Conservation (phyloP, 2,113 vertebrate species). For the Osmerus eperlanus region DNA sequence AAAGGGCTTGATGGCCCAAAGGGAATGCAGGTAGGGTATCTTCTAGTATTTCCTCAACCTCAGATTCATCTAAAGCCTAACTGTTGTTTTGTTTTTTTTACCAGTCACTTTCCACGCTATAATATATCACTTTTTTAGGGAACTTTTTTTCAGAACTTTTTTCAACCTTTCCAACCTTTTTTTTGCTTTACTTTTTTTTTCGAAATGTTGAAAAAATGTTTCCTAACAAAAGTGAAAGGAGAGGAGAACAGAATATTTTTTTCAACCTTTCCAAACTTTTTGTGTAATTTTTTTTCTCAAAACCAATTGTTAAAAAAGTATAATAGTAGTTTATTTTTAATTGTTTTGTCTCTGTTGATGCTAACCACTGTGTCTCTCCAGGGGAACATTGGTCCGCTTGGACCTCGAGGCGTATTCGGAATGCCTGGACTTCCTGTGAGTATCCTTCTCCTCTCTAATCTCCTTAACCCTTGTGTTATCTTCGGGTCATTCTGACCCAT, state of each 20-base stretch:
- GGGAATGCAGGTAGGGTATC: constrained; percentile 84
- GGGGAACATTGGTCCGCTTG: constrained; percentile 73
- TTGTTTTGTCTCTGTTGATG: neutral
- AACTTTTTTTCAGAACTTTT: no score
- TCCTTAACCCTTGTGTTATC: no score
- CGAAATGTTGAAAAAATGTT: no score
- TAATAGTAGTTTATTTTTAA: neutral
- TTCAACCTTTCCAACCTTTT: no score
- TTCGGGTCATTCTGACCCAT: no score
- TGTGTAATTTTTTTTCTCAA: neutral
- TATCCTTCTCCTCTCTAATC: constrained; percentile 5
- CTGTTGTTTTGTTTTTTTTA: no score
- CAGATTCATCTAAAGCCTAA: no score
- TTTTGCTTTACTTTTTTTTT: no score
- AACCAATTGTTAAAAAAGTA: neutral
- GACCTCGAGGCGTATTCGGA: constrained; percentile 68
- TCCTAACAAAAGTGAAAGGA: no score
- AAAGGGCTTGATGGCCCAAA: constrained; percentile 69
- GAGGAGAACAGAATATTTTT: neutral
- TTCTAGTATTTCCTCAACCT: neutral
- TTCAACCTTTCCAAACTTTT: neutral
- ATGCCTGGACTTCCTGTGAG: constrained; percentile 76
- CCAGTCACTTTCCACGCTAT: no score
- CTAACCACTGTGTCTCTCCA: constrained; percentile 39
- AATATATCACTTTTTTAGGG: no score